Base-by-base conservation (phyloP, 1,140 invertebrate species). In the Pseudomyrmex dendroicus region DNA sequence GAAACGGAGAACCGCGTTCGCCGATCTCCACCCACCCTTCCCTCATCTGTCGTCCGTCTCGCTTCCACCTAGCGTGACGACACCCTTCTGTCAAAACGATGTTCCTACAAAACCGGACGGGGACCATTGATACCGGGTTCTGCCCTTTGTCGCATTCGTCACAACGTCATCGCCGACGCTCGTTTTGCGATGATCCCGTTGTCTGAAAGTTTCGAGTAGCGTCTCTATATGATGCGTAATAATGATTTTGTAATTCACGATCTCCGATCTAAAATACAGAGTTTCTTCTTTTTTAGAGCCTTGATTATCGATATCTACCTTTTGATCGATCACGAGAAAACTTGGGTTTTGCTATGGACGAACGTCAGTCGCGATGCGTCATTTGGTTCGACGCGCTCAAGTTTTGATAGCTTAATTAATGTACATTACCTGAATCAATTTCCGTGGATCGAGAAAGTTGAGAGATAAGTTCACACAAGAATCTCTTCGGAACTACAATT, bases 11-110 rank as follows among this genome's bases (percentile, higher is more conserved):
- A 25, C 2, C 13, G 67, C 56, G 13, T 57, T 25, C 15, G 1
- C 35, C 17, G 57, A 74, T 50, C 46, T 20, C 54, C 52, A 57
- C 56, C 44, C 57, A 66, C 59, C 46, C 56, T 62, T 13, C 48
- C 12, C 46, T 35, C 1, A 0, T 22, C 8, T 12, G 17, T 7
- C 15, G 59, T 13, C 44, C 20, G 15, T 72, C 48, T 54, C 64
- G 61, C 85, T 70, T 35, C 15, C 56, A 57, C 46, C 9, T 9
- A 64, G 7, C 50, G 54, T 64, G 46, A 82, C n/a, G 20, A 56
- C 44, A 66, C 57, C 82, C 84, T 74, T 82, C 82, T 82, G 76
- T 83, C 73, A 57, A 70, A 84, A 74, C 66, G 87, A 82, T 70
- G 15, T 76, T 73, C n/a, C 54, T 57, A 86, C 54, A 82, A 89